Percentiles rank a stretch among this genome's conserved stretches.
Evolutionary conservation across 2,888 invertebrate genomes (phyloP).

Genomic region (Cerastis rubricosa): DNA sequence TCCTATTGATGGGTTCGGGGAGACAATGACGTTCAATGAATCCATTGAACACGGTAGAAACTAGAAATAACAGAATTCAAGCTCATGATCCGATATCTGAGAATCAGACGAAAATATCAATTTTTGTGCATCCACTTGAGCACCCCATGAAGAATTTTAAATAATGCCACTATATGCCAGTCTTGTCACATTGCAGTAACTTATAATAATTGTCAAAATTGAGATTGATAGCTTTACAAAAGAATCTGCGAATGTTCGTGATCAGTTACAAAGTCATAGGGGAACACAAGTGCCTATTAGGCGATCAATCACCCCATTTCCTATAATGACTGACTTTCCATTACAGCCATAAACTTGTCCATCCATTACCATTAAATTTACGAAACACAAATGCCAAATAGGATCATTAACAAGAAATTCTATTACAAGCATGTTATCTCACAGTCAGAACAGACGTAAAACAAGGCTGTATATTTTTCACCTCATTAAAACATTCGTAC

Average conservation of each 20-base stretch:
- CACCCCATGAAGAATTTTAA: no score
- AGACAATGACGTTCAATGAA: conserved; percentile 18
- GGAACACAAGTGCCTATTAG: conserved; percentile 48
- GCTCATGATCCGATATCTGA: background rate
- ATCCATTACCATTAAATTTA: conserved; percentile 41
- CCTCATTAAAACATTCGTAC: conserved; percentile 65
- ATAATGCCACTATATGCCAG: no score
- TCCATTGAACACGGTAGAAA: background rate
- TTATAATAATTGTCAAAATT: conserved; percentile 51
- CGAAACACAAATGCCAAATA: conserved; percentile 30
- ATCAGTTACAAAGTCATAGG: conserved; percentile 54
- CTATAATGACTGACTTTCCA: conserved; percentile 37
- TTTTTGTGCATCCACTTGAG: background rate
- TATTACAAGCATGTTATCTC: conserved; percentile 48
- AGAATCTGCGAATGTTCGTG: conserved; percentile 44
- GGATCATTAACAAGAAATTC: conserved; percentile 47
- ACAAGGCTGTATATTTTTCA: conserved; percentile 55
- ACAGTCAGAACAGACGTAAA: conserved; percentile 54
- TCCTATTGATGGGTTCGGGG: conserved; percentile 7
- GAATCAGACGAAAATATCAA: background rate
- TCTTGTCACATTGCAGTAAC: conserved; percentile 8
- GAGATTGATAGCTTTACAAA: conserved; percentile 53
- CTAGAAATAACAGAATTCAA: background rate
- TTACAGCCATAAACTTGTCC: conserved; percentile 31
- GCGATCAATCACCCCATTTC: conserved; percentile 56